Percentiles rank a stretch among this genome's conserved stretches.
These are phyloP conservation scores for Acanthurus tractus DNA, from an alignment of 2,797 vertebrate genomes.

Conservation along the genomic window DNA sequence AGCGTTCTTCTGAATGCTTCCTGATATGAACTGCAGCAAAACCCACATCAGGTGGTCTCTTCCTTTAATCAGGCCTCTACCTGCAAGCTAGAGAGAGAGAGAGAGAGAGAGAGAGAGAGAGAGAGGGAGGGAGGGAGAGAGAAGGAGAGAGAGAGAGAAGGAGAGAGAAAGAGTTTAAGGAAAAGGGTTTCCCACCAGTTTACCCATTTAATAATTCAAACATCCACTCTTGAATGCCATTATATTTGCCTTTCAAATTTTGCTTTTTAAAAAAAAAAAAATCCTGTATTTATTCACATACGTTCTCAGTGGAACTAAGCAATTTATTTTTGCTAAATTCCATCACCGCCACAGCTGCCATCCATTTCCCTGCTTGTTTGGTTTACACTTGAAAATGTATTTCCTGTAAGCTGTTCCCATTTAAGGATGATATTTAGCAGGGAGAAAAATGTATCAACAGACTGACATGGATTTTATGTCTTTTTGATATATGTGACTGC, in stretches of 20 bases:
- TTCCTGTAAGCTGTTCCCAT: background rate
- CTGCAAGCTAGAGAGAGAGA: slow-evolving; percentile 89
- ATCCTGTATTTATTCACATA: background rate
- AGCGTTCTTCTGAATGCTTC: slow-evolving; percentile 99
- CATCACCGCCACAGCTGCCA: too few relatives aligned
- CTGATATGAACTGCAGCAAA: slow-evolving; percentile 97
- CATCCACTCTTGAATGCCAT: background rate
- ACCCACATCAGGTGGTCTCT: slow-evolving; percentile 99
- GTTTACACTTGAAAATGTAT: background rate
- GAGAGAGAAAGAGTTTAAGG: background rate
- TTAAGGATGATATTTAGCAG: background rate
- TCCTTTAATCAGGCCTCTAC: slow-evolving; percentile 97
- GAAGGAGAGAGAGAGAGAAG: background rate
- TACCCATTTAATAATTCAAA: background rate
- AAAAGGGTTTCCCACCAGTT: background rate
- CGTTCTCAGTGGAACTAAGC: background rate
- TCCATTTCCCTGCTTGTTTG: background rate
- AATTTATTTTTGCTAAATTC: background rate
- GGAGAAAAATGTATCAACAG: background rate
- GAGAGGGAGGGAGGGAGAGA: background rate
- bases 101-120: background rate
- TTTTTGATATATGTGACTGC: too few relatives aligned
- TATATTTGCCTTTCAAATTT: background rate
- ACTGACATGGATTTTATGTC: too few relatives aligned
- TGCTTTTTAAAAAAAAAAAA: too few relatives aligned